Evolutionary conservation across 2,797 vertebrate species (phyloP).

Genomic region (Philypnodon macrostomus): DNA sequence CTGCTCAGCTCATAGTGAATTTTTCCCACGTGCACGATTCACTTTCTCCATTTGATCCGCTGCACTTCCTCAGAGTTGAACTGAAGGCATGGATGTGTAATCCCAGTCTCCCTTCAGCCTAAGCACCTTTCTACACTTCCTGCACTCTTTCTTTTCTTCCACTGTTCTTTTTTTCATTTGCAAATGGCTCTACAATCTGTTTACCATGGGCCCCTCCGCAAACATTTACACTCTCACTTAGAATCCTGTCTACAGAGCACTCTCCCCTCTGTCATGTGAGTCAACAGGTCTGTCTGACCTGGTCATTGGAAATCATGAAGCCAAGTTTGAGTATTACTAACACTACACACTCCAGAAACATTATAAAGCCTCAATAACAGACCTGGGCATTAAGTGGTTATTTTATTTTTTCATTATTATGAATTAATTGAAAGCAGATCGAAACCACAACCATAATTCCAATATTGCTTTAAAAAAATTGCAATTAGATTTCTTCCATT

Average conservation of each 20-base stretch:
- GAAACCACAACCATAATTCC: too few relatives aligned
- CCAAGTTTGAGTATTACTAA: too few relatives aligned
- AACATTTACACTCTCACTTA: conserved; percentile 81
- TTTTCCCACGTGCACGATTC: conserved; percentile 64
- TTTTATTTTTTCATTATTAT: too few relatives aligned
- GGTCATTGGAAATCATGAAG: conserved; percentile 48
- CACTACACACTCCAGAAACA: too few relatives aligned
- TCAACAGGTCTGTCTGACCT: conserved; percentile 56
- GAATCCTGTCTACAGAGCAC: conserved; percentile 58
- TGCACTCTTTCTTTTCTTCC: conserved; percentile 67
- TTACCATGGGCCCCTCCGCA: conserved; percentile 76
- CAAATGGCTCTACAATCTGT: conserved; percentile 83
- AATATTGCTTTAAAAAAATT: too few relatives aligned
- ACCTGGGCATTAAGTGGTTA: too few relatives aligned
- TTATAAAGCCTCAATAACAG: too few relatives aligned
- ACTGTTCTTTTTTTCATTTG: conserved; percentile 72
- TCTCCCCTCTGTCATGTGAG: conserved; percentile 60
- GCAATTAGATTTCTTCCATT: too few relatives aligned
- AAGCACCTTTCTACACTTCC: conserved; percentile 76
- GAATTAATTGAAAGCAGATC: too few relatives aligned
- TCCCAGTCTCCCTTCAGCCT: conserved; percentile 72
- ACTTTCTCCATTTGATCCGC: conserved; percentile 60
- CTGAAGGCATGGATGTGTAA: conserved; percentile 73
- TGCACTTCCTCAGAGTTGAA: conserved; percentile 63
- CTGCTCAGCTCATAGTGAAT: conserved; percentile 47